phyloP scores from a whole-genome alignment of 2,797 vertebrate genomes.

The Mormyrus hasselquistii region DNA sequence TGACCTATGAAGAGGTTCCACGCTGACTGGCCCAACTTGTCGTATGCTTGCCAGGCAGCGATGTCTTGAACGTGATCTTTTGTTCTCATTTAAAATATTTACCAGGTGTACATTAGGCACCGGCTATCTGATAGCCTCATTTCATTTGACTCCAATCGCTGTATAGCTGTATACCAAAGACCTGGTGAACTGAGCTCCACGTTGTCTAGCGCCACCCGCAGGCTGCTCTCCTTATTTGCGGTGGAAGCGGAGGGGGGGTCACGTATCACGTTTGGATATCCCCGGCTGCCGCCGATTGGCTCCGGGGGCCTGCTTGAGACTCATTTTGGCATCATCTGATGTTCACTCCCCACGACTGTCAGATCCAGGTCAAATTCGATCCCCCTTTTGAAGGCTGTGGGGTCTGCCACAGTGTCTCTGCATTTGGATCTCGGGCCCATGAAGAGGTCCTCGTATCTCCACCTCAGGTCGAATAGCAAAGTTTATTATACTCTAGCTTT shows the following conservation, averaged over 20 bases:
- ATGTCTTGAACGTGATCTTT: conserved; percentile 20
- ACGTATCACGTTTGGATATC: neutral
- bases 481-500: neutral
- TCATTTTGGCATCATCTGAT: neutral
- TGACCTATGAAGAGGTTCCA: neutral
- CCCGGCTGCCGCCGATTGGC: neutral
- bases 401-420: neutral
- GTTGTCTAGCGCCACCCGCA: neutral
- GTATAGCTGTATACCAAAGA: conserved; percentile 69
- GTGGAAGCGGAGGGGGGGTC: neutral
- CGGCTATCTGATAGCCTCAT: conserved; percentile 34
- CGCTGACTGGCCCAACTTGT: neutral
- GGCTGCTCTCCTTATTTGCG: neutral
- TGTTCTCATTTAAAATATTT: neutral
- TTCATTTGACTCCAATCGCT: conserved; percentile 42
- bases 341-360: neutral
- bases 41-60: neutral
- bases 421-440: neutral
- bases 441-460: neutral
- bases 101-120: conserved; percentile 57
- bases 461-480: neutral
- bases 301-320: neutral
- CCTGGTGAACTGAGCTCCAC: conserved; percentile 31
- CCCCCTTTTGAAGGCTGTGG: neutral
- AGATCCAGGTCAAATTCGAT: neutral